Base-by-base conservation (phyloP, 1,140 invertebrate species). In the Drosophila ogumai region DNA sequence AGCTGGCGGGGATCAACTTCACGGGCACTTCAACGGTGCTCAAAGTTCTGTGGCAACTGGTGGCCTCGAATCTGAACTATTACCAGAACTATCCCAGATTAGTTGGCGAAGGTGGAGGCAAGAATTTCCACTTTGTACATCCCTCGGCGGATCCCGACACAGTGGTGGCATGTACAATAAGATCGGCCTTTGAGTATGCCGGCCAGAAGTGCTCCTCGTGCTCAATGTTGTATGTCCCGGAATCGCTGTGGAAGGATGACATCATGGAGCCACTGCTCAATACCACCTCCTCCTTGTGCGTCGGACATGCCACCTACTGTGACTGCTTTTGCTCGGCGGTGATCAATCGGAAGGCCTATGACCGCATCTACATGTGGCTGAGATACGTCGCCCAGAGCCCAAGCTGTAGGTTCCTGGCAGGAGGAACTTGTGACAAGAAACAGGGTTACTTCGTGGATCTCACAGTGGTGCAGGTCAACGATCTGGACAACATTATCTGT, bases 191-290 rank as follows among this genome's bases (percentile, higher is more conserved):
- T 93, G 99, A 99, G 94, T 98, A 95, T 91, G 97, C 96, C 86
- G 99, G 99, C 2, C 99, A 99, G 93, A 99, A 99, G 93, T 99
- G 99, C 93, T 99, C 98, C 5, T 99, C 99, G 9, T 99, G 98
- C 91, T 99, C 98, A 15, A 94, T 99, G 91, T 95, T 99, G 92
- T 99, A 99, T 93, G 95, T 99, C 34, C 98, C 99, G 7, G 94
- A 96, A 86, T 98, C 97, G 1, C 91, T 99, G 17, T 99, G 98
- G 97, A 94, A 95, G 34, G 93, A 19, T 0, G 10, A 73, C 8
- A 71, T 92, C 3, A 52, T 73, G 22, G 10, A 60, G 8, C 22
- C 55, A 0, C 38, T 90, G 13, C n/a, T 95, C 7, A 93, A 95
- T 66, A 52, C 73, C 4, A 75, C 75, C 6, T 40, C 57, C 6